Evolutionary conservation across 2,888 invertebrate species (phyloP).

Genomic region (Drosophila sordidapex): DNA sequence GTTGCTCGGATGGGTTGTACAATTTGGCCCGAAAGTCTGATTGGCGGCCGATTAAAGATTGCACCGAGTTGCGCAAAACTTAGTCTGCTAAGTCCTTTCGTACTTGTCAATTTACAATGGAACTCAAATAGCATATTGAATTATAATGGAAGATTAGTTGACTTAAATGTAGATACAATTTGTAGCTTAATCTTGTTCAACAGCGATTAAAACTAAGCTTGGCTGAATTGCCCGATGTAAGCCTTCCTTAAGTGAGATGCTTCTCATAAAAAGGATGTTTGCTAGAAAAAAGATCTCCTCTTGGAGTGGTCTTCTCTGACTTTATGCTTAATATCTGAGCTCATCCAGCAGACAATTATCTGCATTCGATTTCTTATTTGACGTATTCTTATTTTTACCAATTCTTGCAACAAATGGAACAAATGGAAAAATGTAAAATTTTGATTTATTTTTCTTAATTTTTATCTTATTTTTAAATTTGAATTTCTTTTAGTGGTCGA

Average conservation of each 20-base stretch:
- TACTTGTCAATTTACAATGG: constrained; percentile 6
- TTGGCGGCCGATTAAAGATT: constrained; percentile 36
- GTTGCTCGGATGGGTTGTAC: constrained; percentile 19
- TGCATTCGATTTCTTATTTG: too few relatives aligned
- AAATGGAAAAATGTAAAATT: neutral
- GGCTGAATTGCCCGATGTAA: neutral
- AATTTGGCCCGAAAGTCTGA: constrained; percentile 22
- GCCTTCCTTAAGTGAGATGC: neutral
- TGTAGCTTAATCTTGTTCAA: neutral
- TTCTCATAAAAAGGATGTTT: neutral
- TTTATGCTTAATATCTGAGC: neutral
- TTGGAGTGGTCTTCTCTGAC: neutral
- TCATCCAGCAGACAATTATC: too few relatives aligned
- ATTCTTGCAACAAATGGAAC: too few relatives aligned
- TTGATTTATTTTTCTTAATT: neutral
- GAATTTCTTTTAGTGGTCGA: neutral
- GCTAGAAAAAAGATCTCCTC: neutral
- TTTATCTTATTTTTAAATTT: neutral
- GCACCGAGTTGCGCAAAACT: neutral
- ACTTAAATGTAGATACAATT: neutral
- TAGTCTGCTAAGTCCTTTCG: constrained; percentile 16
- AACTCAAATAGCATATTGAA: neutral
- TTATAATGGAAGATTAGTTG: neutral
- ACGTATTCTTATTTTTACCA: too few relatives aligned
- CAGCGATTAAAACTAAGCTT: neutral